Evolutionary conservation across 2,888 invertebrate genomes (phyloP).

Genomic region (Unio delphinus): DNA sequence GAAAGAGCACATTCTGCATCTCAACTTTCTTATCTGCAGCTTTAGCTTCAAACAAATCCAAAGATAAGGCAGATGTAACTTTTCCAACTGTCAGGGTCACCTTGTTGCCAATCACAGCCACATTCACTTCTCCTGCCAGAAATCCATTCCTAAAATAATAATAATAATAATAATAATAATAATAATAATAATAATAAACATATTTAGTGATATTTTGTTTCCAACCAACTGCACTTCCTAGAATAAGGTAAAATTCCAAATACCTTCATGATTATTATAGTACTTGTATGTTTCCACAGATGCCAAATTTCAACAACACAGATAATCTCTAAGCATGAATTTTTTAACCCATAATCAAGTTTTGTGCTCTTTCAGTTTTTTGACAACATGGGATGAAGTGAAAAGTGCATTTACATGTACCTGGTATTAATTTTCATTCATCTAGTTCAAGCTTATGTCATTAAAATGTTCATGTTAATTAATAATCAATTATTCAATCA

Average conservation of each 20-base stretch:
- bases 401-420: too few relatives aligned
- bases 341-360: too few relatives aligned
- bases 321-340: too few relatives aligned
- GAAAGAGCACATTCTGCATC: conserved; percentile 57
- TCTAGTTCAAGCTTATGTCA: too few relatives aligned
- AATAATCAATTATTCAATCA: too few relatives aligned
- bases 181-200: not conserved
- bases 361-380: too few relatives aligned
- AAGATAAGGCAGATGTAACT: conserved; percentile 43
- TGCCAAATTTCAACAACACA: too few relatives aligned
- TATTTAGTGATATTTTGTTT: not conserved
- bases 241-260: not conserved
- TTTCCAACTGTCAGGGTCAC: conserved; percentile 57
- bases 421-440: too few relatives aligned
- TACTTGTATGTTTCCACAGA: too few relatives aligned
- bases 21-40: conserved; percentile 62
- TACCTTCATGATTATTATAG: too few relatives aligned
- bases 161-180: not conserved
- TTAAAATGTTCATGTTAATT: too few relatives aligned
- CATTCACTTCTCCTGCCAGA: conserved; percentile 49
- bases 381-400: too few relatives aligned
- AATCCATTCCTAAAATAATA: conserved; percentile 55
- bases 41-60: conserved; percentile 64
- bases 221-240: not conserved
- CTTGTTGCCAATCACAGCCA: conserved; percentile 54